A percentile compares a stretch with the other conserved stretches of the same genome.
These are phyloP conservation scores for Harpegnathos saltator DNA, from an alignment of 1,140 invertebrate species.

Conservation along the genomic window DNA sequence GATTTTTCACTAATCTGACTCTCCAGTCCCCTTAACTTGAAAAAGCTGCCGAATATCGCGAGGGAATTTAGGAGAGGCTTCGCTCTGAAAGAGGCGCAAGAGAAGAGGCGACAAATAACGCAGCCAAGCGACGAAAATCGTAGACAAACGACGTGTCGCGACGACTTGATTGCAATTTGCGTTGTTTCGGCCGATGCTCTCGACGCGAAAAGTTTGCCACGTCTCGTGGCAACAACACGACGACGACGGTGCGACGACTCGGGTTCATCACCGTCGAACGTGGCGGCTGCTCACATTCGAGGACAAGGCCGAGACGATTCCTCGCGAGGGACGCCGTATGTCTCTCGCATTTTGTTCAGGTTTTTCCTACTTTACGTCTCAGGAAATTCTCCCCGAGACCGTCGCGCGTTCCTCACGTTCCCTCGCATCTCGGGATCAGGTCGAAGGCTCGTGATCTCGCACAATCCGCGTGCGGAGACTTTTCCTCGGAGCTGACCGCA, in stretches of 20 bases:
- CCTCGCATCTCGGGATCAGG: not conserved
- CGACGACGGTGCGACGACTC: not conserved
- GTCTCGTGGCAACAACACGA: not conserved
- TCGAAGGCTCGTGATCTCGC: conserved; percentile 25
- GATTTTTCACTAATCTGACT: too few relatives aligned
- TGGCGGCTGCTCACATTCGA: not conserved
- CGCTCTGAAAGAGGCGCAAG: too few relatives aligned
- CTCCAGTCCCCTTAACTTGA: too few relatives aligned
- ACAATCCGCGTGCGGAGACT: not conserved
- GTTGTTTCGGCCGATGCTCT: not conserved
- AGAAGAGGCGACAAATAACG: too few relatives aligned
- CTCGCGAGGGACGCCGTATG: not conserved
- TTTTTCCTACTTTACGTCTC: not conserved
- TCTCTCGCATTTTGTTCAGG: not conserved
- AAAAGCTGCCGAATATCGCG: too few relatives aligned
- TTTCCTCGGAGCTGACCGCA: conserved; percentile 69
- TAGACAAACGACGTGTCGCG: not conserved
- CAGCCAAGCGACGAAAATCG: too few relatives aligned
- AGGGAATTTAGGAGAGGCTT: too few relatives aligned
- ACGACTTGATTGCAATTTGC: conserved; percentile 5
- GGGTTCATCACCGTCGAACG: not conserved
- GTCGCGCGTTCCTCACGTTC: too few relatives aligned
- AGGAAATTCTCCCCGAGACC: not conserved
- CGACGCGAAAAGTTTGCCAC: not conserved
- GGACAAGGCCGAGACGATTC: not conserved